Conservation (phyloP, 1,140 invertebrate genomes). For the Zaprionus tsacasi region DNA sequence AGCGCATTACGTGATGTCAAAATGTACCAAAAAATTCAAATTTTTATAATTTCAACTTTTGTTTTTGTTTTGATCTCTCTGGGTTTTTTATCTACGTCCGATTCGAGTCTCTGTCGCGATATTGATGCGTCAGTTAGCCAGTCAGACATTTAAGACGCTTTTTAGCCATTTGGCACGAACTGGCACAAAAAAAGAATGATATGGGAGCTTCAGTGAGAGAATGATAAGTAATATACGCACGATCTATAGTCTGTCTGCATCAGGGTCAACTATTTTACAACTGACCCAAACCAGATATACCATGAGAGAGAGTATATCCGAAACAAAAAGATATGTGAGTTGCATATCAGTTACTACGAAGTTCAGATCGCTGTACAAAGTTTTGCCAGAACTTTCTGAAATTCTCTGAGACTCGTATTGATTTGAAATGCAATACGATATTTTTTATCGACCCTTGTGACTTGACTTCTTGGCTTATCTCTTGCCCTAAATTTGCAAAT, state of each 20-base stretch:
- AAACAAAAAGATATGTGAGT: background rate
- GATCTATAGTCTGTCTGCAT: constrained; percentile 23
- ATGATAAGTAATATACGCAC: constrained; percentile 29
- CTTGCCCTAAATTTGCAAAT: constrained; percentile 1
- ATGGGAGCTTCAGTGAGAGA: constrained; percentile 6
- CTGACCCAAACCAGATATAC: constrained; percentile 11
- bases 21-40: constrained; percentile 31
- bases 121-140: constrained; percentile 64
- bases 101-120: constrained; percentile 19
- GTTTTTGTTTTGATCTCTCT: constrained; percentile 14
- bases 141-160: constrained; percentile 45
- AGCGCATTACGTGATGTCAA: constrained; percentile 60
- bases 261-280: constrained; percentile 39
- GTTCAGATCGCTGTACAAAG: background rate
- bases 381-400: constrained; percentile 1
- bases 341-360: background rate
- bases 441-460: background rate
- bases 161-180: constrained; percentile 63
- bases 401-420: background rate
- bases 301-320: background rate
- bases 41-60: constrained; percentile 15
- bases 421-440: background rate
- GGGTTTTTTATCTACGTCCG: constrained; percentile 28
- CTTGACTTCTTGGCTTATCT: constrained; percentile 46
- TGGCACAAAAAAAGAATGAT: constrained; percentile 11